Evolutionary conservation across 2,113 vertebrate genomes (phyloP), one percentile per base, ranked within the genome.

Genomic region (Puntigrus tetrazona): DNA sequence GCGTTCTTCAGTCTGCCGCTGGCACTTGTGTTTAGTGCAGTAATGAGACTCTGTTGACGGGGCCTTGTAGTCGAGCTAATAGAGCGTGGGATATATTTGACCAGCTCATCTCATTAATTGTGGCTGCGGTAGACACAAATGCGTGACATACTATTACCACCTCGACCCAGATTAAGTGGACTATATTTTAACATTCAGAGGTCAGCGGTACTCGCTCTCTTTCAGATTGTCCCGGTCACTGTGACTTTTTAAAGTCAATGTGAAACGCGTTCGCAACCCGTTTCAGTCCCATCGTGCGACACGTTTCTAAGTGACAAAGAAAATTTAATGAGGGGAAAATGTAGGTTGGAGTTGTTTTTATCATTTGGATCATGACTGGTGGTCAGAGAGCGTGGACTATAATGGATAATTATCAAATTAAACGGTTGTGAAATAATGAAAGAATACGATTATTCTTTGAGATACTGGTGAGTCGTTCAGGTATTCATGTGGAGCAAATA

Each of bases 1-100:
- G 50, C 61, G 55, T 74, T 73, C 63, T 67, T 61, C 61, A 38
- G 47, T 83, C 75, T 47, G 81, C 74, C n/a, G 13, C 16, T 27
- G 69, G 73, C 25, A 45, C 63, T 75, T 52, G 69, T 72, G 63
- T 59, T 82, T 79, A 85, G 73, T 74, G 50, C 52, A 59, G 45
- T 87, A 84, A 86, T 86, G 75, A 87, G 72, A 65, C 73, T 81
- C 55, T 61, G 80, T 80, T 79, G 82, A 69, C 63, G 36, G 43
- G 76, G 55, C 45, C 70, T 20, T 84, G 88, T 52, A 84, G 78
- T 67, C 69, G 75, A 82, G 81, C 86, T 89, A 84, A 89, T 75
- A 67, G 84, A 89, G 86, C 84, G 18, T 79, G 74, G 83, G 80
- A 85, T 88, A 69, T 83, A 84, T 85, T 83, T 85, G 85, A 85